phyloP scores from a whole-genome alignment of 1,140 invertebrate genomes.

The Diorhabda carinulata region DNA sequence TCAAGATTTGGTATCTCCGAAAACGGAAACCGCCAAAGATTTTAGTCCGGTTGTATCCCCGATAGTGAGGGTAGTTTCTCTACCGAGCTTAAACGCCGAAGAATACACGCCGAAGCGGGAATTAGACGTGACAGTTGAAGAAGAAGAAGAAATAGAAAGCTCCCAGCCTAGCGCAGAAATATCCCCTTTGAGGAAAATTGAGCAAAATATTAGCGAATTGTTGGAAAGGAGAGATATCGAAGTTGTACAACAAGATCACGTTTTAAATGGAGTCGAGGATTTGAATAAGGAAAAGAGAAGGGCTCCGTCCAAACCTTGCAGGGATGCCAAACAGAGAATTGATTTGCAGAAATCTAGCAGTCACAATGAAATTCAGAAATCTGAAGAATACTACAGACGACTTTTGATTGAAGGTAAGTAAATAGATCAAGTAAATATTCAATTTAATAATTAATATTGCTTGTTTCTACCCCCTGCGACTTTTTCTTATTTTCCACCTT shows the following conservation, averaged over 20 bases:
- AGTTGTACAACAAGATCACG: slow-evolving; percentile 38
- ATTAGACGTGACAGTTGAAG: slow-evolving; percentile 56
- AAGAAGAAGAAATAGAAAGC: slow-evolving; percentile 60
- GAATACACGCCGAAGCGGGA: slow-evolving; percentile 50
- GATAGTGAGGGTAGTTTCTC: slow-evolving; percentile 62
- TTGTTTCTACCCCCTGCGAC: no score
- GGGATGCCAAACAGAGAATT: slow-evolving; percentile 50
- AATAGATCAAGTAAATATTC: not conserved
- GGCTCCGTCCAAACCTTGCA: slow-evolving; percentile 50
- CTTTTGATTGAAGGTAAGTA: slow-evolving; percentile 48
- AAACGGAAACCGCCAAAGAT: slow-evolving; percentile 53
- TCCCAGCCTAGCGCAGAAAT: slow-evolving; percentile 53
- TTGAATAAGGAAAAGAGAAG: slow-evolving; percentile 34
- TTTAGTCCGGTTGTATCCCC: slow-evolving; percentile 45
- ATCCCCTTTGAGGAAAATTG: slow-evolving; percentile 60
- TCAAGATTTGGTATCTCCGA: slow-evolving; percentile 47
- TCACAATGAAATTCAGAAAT: slow-evolving; percentile 56
- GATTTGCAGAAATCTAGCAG: slow-evolving; percentile 58
- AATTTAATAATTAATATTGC: no score
- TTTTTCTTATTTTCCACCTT: no score
- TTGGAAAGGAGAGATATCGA: slow-evolving; percentile 51
- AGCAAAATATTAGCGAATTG: slow-evolving; percentile 62
- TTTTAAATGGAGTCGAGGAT: slow-evolving; percentile 34
- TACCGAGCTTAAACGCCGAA: slow-evolving; percentile 59
- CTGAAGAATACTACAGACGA: slow-evolving; percentile 54